Percentiles rank a stretch among this genome's conserved stretches.
Evolutionary conservation across 2,797 vertebrate genomes (phyloP).

Genomic region (Clarias laeviceps): DNA sequence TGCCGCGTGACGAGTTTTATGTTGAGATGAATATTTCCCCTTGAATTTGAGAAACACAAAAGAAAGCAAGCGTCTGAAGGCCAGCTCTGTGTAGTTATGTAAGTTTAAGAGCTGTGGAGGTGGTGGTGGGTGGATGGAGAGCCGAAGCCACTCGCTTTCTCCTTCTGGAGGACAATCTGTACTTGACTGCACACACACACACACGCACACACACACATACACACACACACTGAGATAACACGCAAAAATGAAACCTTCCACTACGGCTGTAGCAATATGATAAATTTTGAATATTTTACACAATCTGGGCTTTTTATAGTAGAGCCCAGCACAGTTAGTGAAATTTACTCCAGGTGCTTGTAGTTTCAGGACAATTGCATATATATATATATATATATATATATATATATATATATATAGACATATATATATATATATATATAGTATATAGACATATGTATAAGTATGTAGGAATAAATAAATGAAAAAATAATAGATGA

Average conservation of each 20-base stretch:
- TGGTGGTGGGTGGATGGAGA: conserved; percentile 48
- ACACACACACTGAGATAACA: background rate
- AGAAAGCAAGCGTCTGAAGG: conserved; percentile 36
- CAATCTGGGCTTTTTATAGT: background rate
- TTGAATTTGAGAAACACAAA: conserved; percentile 17
- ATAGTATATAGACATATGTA: too few species aligned
- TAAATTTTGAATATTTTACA: conserved; percentile 1
- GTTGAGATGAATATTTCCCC: background rate
- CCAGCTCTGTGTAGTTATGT: conserved; percentile 49
- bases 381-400: too few species aligned
- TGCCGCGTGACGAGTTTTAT: background rate
- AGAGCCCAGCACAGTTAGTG: background rate
- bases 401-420: too few species aligned
- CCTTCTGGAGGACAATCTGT: conserved; percentile 35
- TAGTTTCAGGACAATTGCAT: background rate
- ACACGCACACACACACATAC: too few species aligned
- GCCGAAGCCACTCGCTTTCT: conserved; percentile 17
- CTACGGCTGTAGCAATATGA: background rate
- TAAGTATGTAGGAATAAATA: background rate
- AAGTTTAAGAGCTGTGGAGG: conserved; percentile 44
- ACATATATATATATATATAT: too few species aligned
- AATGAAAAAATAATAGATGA: background rate
- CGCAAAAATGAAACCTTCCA: background rate
- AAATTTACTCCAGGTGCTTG: background rate
- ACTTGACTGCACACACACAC: conserved; percentile 7